Percentiles rank a stretch among this genome's conserved stretches.
Conservation (phyloP, 2,113 vertebrate species). For the Serinus canaria region DNA sequence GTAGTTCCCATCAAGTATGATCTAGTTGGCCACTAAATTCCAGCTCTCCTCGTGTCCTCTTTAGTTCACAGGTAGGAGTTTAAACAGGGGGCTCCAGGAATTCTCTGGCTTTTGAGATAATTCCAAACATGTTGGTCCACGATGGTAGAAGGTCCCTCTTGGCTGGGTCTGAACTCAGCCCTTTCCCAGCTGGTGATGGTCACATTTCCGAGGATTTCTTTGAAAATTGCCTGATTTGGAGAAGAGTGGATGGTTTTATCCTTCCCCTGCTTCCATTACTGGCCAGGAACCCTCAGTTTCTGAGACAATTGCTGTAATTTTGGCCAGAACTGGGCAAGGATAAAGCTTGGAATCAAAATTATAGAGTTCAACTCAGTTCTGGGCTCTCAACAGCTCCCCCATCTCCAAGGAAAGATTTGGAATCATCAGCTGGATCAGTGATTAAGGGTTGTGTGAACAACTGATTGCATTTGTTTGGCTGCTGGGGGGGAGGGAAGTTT, state of each 20-base stretch:
- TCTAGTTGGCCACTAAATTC: background rate
- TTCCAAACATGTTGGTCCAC: rapidly evolving
- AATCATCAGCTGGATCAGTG: background rate
- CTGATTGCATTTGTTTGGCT: background rate
- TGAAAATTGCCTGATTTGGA: background rate
- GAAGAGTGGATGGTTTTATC: background rate
- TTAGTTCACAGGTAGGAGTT: background rate
- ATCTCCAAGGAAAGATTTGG: background rate
- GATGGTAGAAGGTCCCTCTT: background rate
- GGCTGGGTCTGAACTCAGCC: background rate
- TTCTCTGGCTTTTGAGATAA: background rate
- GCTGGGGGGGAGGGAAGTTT: too few species aligned
- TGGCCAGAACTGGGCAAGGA: background rate
- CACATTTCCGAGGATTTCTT: background rate
- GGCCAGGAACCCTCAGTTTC: background rate
- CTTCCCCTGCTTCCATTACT: background rate
- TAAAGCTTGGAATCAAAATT: background rate
- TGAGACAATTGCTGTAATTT: background rate
- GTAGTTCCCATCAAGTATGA: background rate
- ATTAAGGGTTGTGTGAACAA: background rate
- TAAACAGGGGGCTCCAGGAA: background rate
- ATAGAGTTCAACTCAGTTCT: background rate
- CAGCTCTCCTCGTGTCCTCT: rapidly evolving
- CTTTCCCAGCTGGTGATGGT: background rate
- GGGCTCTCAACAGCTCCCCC: background rate